phyloP scores from a whole-genome alignment of 2,888 invertebrate species.

The Muscina levida region DNA sequence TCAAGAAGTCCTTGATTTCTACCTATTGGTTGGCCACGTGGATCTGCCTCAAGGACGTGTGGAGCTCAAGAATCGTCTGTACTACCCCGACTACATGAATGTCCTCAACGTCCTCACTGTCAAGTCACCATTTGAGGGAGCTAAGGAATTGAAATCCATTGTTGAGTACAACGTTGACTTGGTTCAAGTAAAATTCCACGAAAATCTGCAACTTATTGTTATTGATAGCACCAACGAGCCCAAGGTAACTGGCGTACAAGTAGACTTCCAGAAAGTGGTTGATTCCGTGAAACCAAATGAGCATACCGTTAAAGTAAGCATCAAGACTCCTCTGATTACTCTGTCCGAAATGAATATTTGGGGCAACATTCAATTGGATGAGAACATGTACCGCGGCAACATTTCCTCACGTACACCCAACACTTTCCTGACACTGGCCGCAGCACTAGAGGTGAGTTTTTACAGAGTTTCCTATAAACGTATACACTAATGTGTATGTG shows the following conservation, averaged over 20 bases:
- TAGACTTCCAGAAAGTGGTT: slow-evolving; percentile 80
- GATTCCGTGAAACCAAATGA: slow-evolving; percentile 79
- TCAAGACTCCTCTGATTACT: slow-evolving; percentile 82
- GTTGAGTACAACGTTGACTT: slow-evolving; percentile 81
- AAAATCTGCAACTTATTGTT: slow-evolving; percentile 80
- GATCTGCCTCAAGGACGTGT: slow-evolving; percentile 82
- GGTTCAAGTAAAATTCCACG: slow-evolving; percentile 79
- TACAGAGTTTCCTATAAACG: too few relatives aligned
- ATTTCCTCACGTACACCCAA: slow-evolving; percentile 81
- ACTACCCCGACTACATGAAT: slow-evolving; percentile 81
- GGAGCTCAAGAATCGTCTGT: slow-evolving; percentile 82
- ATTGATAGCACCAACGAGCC: slow-evolving; percentile 74
- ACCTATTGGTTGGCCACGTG: slow-evolving; percentile 80
- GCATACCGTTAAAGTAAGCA: slow-evolving; percentile 80
- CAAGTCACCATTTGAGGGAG: slow-evolving; percentile 81
- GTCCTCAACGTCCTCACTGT: slow-evolving; percentile 82
- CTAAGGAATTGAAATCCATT: slow-evolving; percentile 80
- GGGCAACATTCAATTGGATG: slow-evolving; percentile 80
- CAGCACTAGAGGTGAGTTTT: slow-evolving; percentile 81
- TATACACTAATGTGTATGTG: background rate
- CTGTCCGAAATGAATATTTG: slow-evolving; percentile 80
- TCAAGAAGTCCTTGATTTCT: slow-evolving; percentile 81
- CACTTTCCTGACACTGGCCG: slow-evolving; percentile 81
- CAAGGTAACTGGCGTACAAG: slow-evolving; percentile 78
- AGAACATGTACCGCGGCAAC: slow-evolving; percentile 81